Evolutionary conservation across 2,113 vertebrate genomes (phyloP).

Genomic region (Peromyscus maniculatus): DNA sequence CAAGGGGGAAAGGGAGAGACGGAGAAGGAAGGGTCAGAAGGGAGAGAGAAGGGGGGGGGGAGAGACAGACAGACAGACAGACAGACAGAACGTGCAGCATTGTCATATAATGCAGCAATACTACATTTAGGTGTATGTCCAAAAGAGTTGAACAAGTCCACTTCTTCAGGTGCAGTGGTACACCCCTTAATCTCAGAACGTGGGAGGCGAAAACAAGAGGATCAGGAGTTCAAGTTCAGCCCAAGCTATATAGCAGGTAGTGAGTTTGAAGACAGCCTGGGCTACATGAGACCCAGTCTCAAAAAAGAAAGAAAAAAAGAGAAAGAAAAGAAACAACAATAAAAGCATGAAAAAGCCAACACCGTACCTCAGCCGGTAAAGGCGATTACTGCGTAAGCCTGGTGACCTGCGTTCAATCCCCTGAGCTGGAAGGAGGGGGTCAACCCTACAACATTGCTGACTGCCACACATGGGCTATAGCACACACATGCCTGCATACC

Average conservation of each 20-base stretch:
- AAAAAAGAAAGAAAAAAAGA: background rate
- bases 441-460: background rate
- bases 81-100: background rate
- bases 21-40: too few relatives aligned
- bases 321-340: background rate
- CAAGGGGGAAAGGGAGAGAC: too few relatives aligned
- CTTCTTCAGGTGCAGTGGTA: background rate
- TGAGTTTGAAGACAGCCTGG: background rate
- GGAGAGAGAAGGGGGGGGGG: background rate
- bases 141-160: background rate
- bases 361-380: background rate
- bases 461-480: background rate
- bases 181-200: background rate
- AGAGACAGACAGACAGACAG: too few relatives aligned
- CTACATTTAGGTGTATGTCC: background rate
- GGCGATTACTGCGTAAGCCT: background rate
- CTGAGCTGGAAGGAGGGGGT: background rate
- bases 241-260: background rate
- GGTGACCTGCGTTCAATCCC: background rate
- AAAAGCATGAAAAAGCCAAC: background rate
- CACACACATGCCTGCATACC: background rate
- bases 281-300: background rate
- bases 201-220: background rate
- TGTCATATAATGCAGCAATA: background rate
- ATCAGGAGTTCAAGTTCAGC: background rate